Evolutionary conservation across 2,113 vertebrate genomes (phyloP).

Genomic region (Thomomys bottae): DNA sequence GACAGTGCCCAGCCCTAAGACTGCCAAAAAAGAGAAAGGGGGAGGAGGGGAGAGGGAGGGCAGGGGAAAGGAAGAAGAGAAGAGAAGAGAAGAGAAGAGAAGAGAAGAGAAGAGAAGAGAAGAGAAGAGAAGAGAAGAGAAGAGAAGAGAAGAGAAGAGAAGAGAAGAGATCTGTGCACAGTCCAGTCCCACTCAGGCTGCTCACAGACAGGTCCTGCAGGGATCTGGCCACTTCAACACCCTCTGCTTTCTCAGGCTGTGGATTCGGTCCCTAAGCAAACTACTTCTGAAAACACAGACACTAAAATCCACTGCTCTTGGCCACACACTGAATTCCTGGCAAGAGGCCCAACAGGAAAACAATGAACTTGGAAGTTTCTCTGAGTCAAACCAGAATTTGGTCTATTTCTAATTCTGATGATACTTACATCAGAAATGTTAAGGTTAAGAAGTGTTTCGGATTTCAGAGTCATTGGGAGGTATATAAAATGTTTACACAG

Average conservation of each 20-base stretch:
- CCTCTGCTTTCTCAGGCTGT: background rate
- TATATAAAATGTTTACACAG: background rate
- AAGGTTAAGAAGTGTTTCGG: background rate
- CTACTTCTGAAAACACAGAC: background rate
- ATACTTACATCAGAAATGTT: background rate
- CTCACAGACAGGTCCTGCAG: background rate
- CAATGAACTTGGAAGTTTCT: background rate
- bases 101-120: too few relatives aligned
- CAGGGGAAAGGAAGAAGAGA: too few relatives aligned
- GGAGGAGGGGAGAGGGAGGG: too few relatives aligned
- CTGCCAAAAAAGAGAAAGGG: too few relatives aligned
- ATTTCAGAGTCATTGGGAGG: background rate
- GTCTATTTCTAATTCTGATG: background rate
- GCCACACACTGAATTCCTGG: too few relatives aligned
- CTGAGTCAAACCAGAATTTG: background rate
- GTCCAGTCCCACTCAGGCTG: background rate
- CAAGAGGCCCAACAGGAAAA: background rate
- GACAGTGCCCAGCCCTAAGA: too few relatives aligned
- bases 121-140: too few relatives aligned
- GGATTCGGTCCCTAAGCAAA: constrained; percentile 15
- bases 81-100: too few relatives aligned
- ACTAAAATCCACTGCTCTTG: too few relatives aligned
- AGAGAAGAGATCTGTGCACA: background rate
- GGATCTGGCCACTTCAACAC: background rate
- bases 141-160: too few relatives aligned